These are phyloP conservation scores for Antechinus flavipes DNA, from an alignment of 2,113 vertebrate genomes.

Conservation along the genomic window DNA sequence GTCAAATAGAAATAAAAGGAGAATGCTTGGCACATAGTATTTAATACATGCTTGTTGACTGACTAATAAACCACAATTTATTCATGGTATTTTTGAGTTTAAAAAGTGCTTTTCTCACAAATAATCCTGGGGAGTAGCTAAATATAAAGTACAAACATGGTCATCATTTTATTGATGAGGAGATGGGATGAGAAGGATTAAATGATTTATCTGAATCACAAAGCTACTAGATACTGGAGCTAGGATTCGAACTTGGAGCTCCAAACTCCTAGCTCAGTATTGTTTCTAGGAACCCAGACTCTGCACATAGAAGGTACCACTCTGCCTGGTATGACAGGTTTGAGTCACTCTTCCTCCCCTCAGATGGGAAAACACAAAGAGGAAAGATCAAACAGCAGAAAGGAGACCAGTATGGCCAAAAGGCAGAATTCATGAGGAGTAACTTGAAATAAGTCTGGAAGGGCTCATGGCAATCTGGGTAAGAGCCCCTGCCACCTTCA, in stretches of 20 bases:
- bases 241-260: neutral
- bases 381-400: neutral
- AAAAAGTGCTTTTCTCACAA: neutral
- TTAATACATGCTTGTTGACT: neutral
- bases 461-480: neutral
- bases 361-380: neutral
- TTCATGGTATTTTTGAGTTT: neutral
- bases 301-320: neutral
- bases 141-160: neutral
- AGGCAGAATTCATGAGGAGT: neutral
- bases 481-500: neutral
- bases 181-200: neutral
- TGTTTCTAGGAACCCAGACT: neutral
- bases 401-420: neutral
- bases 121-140: neutral
- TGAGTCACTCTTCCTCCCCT: neutral
- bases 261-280: neutral
- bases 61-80: neutral
- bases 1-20: neutral
- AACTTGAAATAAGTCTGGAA: neutral
- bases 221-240: neutral
- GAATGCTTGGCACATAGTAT: neutral
- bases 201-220: neutral
- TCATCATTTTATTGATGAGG: neutral
- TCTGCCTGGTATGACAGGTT: neutral